Evolutionary conservation across 2,113 vertebrate genomes (phyloP), one percentile per base, ranked within the genome.

Genomic region (Galeopterus variegatus): DNA sequence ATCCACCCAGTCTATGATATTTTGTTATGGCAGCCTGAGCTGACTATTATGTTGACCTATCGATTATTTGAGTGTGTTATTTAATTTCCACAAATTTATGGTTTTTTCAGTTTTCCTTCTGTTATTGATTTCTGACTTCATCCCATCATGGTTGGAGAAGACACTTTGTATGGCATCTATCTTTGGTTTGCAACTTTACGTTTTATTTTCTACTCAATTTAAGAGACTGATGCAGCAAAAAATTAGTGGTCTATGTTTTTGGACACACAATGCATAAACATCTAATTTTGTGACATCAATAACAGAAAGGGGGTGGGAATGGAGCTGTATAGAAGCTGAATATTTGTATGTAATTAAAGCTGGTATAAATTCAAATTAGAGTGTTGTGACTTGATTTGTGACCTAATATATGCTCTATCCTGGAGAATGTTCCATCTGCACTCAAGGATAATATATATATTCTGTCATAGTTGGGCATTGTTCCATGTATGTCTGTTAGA

Each of bases 31-130:
- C 23, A 56, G 48, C 48, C 79, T 48, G 69, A 94, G 50, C 6
- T 75, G 88, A 85, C 62, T 79, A 33, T 75, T 28, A 67, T 33
- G 52, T 54, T 18, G 8, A 65, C 48, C 23, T 64, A 58, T 48
- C 52, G 36, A 41, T 89, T 79, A 13, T 79, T 95, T 88, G 41
- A 93, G 12, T 28, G 23, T 70, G 33, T 75, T 70, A 54, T 69
- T 96, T 85, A 36, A 90, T 87, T 95, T 72, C 45, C 33, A 72
- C 89, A 36, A 75, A 86, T 69, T 41, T 81, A 19, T 86, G 33
- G 52, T 70, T 81, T 69, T 87, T 86, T 45, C 12, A 50, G 26
- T 60, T 96, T 95, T 85, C 41, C 52, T 77, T 86, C 41, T 93
- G 56, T 67, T 72, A 60, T 41, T 82, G 41, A 82, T 90, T 67